Percentiles rank a stretch among this genome's conserved stretches.
Evolutionary conservation across 2,113 vertebrate genomes (phyloP).

Genomic region (Hirundichthys speculiger): DNA sequence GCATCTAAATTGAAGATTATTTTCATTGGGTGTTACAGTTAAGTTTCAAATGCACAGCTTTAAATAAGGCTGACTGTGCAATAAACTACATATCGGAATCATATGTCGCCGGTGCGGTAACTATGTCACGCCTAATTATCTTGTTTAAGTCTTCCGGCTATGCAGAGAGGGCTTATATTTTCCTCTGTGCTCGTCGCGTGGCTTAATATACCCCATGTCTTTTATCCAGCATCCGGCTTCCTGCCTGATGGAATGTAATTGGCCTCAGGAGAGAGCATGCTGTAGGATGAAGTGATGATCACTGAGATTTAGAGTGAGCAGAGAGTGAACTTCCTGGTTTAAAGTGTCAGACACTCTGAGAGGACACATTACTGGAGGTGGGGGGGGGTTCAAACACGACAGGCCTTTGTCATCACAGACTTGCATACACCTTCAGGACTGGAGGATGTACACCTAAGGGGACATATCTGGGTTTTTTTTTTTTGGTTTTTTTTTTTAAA

Average conservation of each 20-base stretch:
- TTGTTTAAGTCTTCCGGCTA: conserved; percentile 43
- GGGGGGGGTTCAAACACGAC: conserved; percentile 2
- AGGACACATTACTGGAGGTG: not conserved
- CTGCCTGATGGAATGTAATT: conserved; percentile 75
- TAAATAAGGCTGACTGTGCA: not conserved
- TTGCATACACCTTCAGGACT: too few species aligned
- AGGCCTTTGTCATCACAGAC: too few species aligned
- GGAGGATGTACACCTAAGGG: too few species aligned
- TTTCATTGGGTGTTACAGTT: not conserved
- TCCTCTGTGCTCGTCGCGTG: conserved; percentile 43
- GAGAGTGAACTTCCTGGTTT: conserved; percentile 46
- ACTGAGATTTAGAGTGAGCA: conserved; percentile 42
- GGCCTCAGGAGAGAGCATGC: conserved; percentile 60
- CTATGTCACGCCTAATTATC: conserved; percentile 56
- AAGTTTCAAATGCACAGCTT: conserved; percentile 11
- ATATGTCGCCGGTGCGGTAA: conserved; percentile 34
- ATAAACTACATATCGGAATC: conserved; percentile 14
- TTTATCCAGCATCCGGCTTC: conserved; percentile 70
- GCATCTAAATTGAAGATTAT: too few species aligned
- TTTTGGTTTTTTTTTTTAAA: too few species aligned
- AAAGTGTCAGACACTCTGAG: conserved; percentile 1
- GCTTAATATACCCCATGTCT: conserved; percentile 66
- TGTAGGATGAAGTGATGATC: conserved; percentile 63
- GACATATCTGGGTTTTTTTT: too few species aligned
- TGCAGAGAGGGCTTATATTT: conserved; percentile 45